These are phyloP conservation scores for Sterrhoptilus dennistouni DNA, from an alignment of 2,113 vertebrate species.

Conservation along the genomic window DNA sequence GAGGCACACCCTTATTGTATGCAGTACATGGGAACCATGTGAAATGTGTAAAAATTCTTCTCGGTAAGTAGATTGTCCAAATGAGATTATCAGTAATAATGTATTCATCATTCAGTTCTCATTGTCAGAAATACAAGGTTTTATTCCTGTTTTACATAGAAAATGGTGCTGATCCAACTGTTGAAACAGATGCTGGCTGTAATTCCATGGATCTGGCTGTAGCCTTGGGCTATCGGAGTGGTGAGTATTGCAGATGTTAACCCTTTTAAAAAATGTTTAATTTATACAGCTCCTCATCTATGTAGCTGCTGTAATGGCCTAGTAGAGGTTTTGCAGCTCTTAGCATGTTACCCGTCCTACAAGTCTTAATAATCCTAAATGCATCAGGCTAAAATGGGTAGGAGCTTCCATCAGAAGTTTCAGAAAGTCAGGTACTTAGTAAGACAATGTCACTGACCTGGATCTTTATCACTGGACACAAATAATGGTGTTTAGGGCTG, in stretches of 20 bases:
- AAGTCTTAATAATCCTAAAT: not conserved
- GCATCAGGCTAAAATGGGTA: not conserved
- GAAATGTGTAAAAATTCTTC: constrained; percentile 93
- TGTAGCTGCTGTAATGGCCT: not conserved
- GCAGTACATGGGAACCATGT: constrained; percentile 98
- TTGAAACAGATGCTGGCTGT: constrained; percentile 95
- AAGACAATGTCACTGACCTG: not conserved
- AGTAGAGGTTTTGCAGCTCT: not conserved
- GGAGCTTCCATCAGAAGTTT: not conserved
- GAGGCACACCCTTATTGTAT: constrained; percentile 92
- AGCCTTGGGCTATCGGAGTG: constrained; percentile 92
- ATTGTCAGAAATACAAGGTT: not conserved
- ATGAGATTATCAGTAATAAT: not conserved
- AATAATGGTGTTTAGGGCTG: not conserved
- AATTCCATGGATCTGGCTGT: constrained; percentile 99
- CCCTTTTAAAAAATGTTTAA: not conserved
- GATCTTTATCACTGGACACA: not conserved
- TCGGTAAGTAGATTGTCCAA: constrained; percentile 78
- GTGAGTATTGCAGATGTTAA: constrained; percentile 70
- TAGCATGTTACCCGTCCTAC: not conserved
- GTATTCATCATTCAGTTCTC: not conserved
- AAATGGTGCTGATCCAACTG: constrained; percentile 92
- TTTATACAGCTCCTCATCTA: not conserved
- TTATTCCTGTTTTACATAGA: constrained; percentile 75
- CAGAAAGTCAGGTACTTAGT: not conserved